Conservation (phyloP, 2,888 invertebrate genomes). For the Drosophila yooni region DNA sequence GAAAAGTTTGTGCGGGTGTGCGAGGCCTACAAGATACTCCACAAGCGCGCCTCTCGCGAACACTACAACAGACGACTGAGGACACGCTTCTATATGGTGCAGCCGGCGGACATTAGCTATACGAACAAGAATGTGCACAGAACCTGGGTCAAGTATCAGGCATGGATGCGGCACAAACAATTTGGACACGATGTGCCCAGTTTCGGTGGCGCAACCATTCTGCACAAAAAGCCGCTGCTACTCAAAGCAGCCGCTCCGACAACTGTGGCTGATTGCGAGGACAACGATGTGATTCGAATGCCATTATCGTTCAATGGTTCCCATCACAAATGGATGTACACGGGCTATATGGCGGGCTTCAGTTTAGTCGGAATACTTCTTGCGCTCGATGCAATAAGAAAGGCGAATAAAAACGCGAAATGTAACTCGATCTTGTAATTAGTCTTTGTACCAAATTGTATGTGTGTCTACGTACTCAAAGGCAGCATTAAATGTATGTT, state of each 20-base stretch:
- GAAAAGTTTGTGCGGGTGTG: conserved; percentile 53
- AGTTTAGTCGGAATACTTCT: conserved; percentile 31
- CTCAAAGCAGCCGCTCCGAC: background rate
- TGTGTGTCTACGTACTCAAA: background rate
- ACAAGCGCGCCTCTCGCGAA: conserved; percentile 23
- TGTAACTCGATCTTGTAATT: background rate
- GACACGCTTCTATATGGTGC: background rate
- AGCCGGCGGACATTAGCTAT: conserved; percentile 15
- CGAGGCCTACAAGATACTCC: conserved; percentile 58
- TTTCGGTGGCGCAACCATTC: background rate
- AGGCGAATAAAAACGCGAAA: background rate
- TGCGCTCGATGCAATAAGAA: background rate
- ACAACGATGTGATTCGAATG: background rate
- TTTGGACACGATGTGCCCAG: conserved; percentile 26
- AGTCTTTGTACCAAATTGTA: conserved; percentile 10
- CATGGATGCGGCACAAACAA: conserved; percentile 44
- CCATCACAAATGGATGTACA: background rate
- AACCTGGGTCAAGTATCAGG: conserved; percentile 43
- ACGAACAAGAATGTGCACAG: conserved; percentile 22
- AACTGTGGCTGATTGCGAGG: background rate
- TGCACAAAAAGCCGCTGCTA: background rate
- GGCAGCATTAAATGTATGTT: background rate
- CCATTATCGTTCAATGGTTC: background rate
- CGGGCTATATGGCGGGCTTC: conserved; percentile 24
- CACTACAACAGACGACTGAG: conserved; percentile 27